These are phyloP conservation scores for Hucho hucho DNA, from an alignment of 2,113 vertebrate species.

Conservation along the genomic window DNA sequence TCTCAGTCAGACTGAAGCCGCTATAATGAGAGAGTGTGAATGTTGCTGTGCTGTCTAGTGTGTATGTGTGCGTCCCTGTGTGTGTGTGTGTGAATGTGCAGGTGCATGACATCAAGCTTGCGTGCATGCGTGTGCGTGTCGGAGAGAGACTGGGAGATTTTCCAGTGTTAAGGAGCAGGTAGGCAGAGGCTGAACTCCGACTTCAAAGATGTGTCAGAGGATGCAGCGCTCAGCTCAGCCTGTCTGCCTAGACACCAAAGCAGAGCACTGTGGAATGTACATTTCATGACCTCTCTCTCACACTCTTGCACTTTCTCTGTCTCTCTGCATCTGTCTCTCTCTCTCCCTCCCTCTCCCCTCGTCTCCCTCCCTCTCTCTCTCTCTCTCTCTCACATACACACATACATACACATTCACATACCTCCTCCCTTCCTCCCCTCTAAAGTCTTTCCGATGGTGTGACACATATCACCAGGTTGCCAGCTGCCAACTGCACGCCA, in stretches of 20 bases:
- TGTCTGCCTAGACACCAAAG: conserved; percentile 25
- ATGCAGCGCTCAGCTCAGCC: conserved; percentile 25
- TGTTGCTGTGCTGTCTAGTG: too few relatives aligned
- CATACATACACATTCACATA: background rate
- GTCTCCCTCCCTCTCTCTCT: background rate
- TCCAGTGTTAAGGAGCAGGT: conserved; percentile 18
- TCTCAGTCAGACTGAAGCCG: too few relatives aligned
- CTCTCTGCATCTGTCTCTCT: conserved; percentile 5
- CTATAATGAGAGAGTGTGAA: too few relatives aligned
- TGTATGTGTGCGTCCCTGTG: too few relatives aligned
- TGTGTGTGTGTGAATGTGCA: too few relatives aligned
- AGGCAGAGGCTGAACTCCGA: conserved; percentile 51
- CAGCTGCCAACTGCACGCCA: conserved; percentile 53
- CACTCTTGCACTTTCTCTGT: background rate
- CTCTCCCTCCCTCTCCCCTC: background rate
- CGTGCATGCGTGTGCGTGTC: conserved; percentile 29
- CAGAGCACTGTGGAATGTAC: conserved; percentile 48
- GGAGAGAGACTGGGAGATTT: conserved; percentile 38
- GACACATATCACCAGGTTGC: conserved; percentile 38
- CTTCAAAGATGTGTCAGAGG: conserved; percentile 65
- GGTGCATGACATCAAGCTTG: background rate
- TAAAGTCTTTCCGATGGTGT: conserved; percentile 18
- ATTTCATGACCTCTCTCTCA: conserved; percentile 51
- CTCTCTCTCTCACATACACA: background rate
- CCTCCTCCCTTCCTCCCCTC: conserved; percentile 14